Percentiles rank a stretch among this genome's conserved stretches.
Evolutionary conservation across 2,113 vertebrate genomes (phyloP).

Genomic region (Cichladusa arquata): DNA sequence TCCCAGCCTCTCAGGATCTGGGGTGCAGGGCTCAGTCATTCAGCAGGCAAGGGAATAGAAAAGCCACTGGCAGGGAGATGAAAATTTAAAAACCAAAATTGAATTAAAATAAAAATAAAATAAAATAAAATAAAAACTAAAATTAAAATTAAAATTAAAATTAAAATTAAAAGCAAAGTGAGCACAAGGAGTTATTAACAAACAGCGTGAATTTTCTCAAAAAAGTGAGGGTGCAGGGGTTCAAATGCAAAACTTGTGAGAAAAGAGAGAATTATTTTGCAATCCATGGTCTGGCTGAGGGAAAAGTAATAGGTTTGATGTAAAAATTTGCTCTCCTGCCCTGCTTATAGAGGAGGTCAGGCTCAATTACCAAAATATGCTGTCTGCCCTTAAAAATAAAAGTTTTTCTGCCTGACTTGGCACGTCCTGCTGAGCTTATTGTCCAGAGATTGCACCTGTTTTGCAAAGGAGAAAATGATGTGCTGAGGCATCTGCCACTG

Average conservation of each 20-base stretch:
- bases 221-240: not conserved
- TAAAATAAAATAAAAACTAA: not conserved
- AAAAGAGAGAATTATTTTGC: not conserved
- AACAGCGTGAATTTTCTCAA: not conserved
- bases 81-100: not conserved
- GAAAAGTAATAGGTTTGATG: not conserved
- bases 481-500: not conserved
- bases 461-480: not conserved
- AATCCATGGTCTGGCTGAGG: not conserved
- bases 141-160: not conserved
- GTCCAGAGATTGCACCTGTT: not conserved
- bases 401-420: not conserved
- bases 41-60: not conserved
- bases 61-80: not conserved
- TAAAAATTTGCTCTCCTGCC: not conserved
- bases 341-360: not conserved
- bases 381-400: not conserved
- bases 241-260: not conserved
- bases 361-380: not conserved
- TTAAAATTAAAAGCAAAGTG: not conserved
- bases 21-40: not conserved
- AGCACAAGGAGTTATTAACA: not conserved
- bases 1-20: not conserved
- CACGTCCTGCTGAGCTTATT: not conserved
- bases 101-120: too few relatives aligned